A percentile compares a stretch with the other conserved stretches of the same genome.
These are phyloP conservation scores for Didymodactylos carnosus DNA, from an alignment of 2,888 invertebrate species.

Conservation along the genomic window DNA sequence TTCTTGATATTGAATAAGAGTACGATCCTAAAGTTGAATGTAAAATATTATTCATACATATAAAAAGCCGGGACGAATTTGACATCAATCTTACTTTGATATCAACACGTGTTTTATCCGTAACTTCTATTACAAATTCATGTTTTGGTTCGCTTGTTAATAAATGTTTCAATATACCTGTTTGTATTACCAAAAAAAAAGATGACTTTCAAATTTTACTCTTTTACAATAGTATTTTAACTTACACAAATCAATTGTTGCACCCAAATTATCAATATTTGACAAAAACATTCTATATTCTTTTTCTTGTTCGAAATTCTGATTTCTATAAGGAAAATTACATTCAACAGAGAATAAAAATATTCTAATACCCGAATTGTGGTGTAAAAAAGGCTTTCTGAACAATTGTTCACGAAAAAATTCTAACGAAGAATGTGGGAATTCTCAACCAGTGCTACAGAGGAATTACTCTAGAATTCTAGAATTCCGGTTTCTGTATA, in stretches of 20 bases:
- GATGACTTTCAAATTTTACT: neutral
- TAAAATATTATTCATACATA: too few species aligned
- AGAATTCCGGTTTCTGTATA: too few species aligned
- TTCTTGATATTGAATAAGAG: constrained; percentile 81
- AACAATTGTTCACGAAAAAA: too few species aligned
- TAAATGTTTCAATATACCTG: neutral
- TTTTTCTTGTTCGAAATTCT: constrained; percentile 59
- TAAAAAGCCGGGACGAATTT: neutral
- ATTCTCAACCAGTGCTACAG: too few species aligned
- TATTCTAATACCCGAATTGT: too few species aligned
- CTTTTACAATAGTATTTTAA: constrained; percentile 23
- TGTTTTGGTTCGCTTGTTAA: constrained; percentile 30
- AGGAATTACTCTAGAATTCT: too few species aligned
- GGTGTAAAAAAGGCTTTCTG: too few species aligned
- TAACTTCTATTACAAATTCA: constrained; percentile 98
- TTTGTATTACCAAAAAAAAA: neutral
- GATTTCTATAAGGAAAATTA: too few species aligned
- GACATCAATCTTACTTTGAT: constrained; percentile 48
- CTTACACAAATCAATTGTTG: constrained; percentile 88
- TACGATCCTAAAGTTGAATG: constrained; percentile 59
- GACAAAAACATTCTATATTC: constrained; percentile 94
- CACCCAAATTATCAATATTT: constrained; percentile 96
- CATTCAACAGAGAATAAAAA: too few species aligned
- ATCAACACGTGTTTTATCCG: constrained; percentile 92
- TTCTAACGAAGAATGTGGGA: too few species aligned